phyloP scores from a whole-genome alignment of 92 coral and sea anemone species.

The Epizoanthus rinbou region DNA sequence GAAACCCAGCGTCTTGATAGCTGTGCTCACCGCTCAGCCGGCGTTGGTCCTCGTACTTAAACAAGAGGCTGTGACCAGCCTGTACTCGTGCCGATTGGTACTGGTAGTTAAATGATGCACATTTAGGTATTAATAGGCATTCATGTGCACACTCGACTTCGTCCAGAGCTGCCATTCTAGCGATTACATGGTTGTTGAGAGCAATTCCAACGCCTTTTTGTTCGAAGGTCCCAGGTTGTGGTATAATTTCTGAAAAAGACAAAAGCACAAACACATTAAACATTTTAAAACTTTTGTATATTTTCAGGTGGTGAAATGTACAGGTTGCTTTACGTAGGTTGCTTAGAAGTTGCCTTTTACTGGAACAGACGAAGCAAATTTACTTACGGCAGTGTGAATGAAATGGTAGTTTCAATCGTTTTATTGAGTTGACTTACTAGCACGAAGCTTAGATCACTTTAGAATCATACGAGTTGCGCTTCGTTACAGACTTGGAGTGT shows the following conservation, averaged over 20 bases:
- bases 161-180: conserved; percentile 63
- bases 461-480: no score
- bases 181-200: conserved; percentile 51
- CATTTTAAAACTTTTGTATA: no score
- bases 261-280: neutral
- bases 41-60: conserved; percentile 56
- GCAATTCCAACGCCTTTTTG: conserved; percentile 41
- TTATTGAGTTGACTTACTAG: no score
- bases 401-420: neutral
- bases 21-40: conserved; percentile 20
- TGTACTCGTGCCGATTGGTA: conserved; percentile 8
- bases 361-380: neutral
- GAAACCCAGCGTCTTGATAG: conserved; percentile 35
- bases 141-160: conserved; percentile 71
- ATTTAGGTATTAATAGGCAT: conserved; percentile 59
- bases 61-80: conserved; percentile 12
- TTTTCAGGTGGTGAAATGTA: neutral
- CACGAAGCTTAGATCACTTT: no score
- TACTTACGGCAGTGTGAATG: neutral
- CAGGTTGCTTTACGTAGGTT: no score
- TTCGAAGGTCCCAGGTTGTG: conserved; percentile 50
- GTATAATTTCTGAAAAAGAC: conserved; percentile 38
- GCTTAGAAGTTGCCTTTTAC: no score
- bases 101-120: conserved; percentile 69
- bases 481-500: no score